Percentiles rank a stretch among this genome's conserved stretches.
Conservation (phyloP, 2,797 vertebrate genomes). For the Paramormyrops hopkinsi region DNA sequence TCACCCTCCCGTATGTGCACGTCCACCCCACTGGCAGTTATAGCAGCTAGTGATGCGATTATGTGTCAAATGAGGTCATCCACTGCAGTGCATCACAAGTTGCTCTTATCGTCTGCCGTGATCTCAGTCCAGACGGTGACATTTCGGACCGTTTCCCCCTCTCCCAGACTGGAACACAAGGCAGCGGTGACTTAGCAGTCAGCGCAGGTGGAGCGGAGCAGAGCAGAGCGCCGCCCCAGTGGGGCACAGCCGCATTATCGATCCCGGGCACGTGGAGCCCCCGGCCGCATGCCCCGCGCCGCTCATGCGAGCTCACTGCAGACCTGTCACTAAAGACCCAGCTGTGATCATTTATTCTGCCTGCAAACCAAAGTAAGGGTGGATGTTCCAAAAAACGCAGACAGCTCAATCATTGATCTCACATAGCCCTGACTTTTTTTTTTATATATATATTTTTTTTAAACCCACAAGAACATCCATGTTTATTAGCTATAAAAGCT, state of each 20-base stretch:
- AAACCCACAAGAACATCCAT: background rate
- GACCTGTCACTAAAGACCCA: background rate
- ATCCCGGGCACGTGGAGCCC: constrained; percentile 45
- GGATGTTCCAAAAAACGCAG: background rate
- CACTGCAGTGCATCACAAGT: background rate
- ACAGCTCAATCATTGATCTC: background rate
- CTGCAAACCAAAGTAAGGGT: background rate
- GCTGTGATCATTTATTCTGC: constrained; percentile 3
- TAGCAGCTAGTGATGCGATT: background rate
- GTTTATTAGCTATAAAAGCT: constrained; percentile 6
- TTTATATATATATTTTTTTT: background rate
- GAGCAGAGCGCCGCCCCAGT: constrained; percentile 38
- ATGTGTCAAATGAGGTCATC: background rate
- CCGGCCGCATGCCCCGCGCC: background rate
- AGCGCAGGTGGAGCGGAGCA: constrained; percentile 44
- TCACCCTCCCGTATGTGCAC: background rate
- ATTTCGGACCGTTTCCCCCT: background rate
- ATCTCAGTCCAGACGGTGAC: background rate
- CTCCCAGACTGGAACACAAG: background rate
- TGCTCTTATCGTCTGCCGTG: background rate
- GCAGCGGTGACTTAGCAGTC: constrained; percentile 48
- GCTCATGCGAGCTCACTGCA: background rate
- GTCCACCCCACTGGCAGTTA: background rate
- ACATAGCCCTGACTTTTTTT: background rate
- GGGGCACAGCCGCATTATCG: constrained; percentile 58